Percentiles rank a stretch among this genome's conserved stretches.
phyloP scores from a whole-genome alignment of 2,797 vertebrate species.

The Acrossocheilus wenchowensis region DNA sequence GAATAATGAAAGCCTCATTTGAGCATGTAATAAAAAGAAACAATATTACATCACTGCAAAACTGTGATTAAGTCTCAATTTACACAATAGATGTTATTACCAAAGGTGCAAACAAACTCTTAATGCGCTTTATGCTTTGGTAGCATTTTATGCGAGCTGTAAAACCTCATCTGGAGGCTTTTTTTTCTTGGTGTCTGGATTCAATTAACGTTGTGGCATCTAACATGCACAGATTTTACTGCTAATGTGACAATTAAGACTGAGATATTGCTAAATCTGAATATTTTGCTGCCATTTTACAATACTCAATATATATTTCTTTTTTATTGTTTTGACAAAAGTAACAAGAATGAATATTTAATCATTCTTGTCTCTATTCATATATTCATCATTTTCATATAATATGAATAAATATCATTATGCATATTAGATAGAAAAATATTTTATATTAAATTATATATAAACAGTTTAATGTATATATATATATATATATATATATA shows the following conservation, averaged over 20 bases:
- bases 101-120: constrained; percentile 32
- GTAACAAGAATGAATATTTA: background rate
- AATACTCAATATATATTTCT: background rate
- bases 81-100: constrained; percentile 41
- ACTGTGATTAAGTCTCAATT: constrained; percentile 48
- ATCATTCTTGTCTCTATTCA: background rate
- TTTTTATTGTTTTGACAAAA: background rate
- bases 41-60: constrained; percentile 31
- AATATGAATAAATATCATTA: too few species aligned
- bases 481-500: too few species aligned
- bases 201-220: constrained; percentile 7
- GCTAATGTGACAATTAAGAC: constrained; percentile 14
- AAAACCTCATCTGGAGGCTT: constrained; percentile 21
- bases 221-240: constrained; percentile 9
- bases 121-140: constrained; percentile 34
- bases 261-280: background rate
- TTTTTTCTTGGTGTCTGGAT: constrained; percentile 7
- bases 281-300: constrained; percentile 7
- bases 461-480: too few species aligned
- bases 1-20: constrained; percentile 44
- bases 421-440: too few species aligned
- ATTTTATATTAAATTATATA: too few species aligned
- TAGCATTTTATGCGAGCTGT: background rate
- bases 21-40: constrained; percentile 36
- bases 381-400: too few species aligned